Evolutionary conservation across 2,797 vertebrate genomes (phyloP).

Genomic region (Crocodylus rhombifer): DNA sequence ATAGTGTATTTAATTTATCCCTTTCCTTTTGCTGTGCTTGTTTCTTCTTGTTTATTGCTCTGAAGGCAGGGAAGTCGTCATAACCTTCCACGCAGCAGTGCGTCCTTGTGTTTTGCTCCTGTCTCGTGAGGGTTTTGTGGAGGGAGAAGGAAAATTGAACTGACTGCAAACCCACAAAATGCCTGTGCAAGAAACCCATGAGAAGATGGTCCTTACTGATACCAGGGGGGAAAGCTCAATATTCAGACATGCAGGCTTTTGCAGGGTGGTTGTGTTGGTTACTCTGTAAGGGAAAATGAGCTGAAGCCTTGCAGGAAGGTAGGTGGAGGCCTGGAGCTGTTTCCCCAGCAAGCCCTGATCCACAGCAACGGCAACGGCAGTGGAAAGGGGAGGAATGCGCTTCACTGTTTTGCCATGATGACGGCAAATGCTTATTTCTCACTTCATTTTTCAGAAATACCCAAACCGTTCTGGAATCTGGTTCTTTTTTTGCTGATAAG

Average conservation of each 20-base stretch:
- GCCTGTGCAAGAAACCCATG: not conserved
- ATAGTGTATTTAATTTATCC: not conserved
- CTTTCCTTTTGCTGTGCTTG: not conserved
- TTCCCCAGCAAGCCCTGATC: not conserved
- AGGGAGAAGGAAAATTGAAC: not conserved
- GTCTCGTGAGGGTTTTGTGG: not conserved
- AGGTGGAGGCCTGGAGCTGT: not conserved
- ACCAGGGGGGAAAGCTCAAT: not conserved
- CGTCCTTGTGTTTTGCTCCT: not conserved
- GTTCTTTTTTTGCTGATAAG: accelerated
- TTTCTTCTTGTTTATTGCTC: not conserved
- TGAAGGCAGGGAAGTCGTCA: not conserved
- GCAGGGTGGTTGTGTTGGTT: not conserved
- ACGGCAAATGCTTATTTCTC: not conserved
- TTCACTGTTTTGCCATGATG: no score
- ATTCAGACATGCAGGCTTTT: no score
- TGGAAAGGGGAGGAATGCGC: no score
- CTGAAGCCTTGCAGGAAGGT: not conserved
- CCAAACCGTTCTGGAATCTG: not conserved
- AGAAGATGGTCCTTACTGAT: not conserved
- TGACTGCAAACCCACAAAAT: not conserved
- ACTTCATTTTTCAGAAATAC: not conserved
- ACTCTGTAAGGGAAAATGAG: not conserved
- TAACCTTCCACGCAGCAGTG: not conserved
- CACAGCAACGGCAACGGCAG: not conserved